These are phyloP conservation scores for Danio rerio DNA, from an alignment of 2,113 vertebrate genomes.

Conservation along the genomic window DNA sequence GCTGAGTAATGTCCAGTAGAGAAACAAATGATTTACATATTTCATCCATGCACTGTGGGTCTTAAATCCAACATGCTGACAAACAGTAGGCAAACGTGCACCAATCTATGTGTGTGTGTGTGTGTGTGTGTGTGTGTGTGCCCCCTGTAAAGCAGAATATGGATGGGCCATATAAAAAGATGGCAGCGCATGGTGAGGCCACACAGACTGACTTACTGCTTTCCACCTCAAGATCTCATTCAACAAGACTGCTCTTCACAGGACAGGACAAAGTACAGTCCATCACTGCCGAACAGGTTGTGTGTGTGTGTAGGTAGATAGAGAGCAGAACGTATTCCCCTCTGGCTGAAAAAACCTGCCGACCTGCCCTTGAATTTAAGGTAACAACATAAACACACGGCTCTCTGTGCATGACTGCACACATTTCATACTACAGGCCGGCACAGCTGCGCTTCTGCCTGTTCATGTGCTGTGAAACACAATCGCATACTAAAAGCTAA, in stretches of 20 bases:
- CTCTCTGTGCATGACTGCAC: neutral
- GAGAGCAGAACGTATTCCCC: constrained; percentile 9
- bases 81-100: neutral
- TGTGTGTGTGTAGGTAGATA: neutral
- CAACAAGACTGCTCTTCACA: constrained; percentile 23
- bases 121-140: constrained; percentile 36
- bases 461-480: neutral
- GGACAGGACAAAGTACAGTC: constrained; percentile 1
- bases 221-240: constrained; percentile 22
- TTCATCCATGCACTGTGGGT: constrained; percentile 7
- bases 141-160: neutral
- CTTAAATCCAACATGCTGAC: neutral
- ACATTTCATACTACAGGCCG: constrained; percentile 6
- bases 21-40: neutral
- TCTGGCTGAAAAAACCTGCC: constrained; percentile 19
- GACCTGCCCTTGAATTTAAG: constrained; percentile 17
- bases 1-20: neutral
- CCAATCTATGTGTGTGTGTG: neutral
- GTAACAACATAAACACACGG: constrained; percentile 31
- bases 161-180: neutral
- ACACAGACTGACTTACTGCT: constrained; percentile 4
- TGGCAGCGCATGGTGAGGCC: neutral
- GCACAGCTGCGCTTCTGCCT: constrained; percentile 8
- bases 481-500: neutral
- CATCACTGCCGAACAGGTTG: neutral